These are phyloP conservation scores for Paramisgurnus dabryanus DNA, from an alignment of 2,113 vertebrate species.

Conservation along the genomic window DNA sequence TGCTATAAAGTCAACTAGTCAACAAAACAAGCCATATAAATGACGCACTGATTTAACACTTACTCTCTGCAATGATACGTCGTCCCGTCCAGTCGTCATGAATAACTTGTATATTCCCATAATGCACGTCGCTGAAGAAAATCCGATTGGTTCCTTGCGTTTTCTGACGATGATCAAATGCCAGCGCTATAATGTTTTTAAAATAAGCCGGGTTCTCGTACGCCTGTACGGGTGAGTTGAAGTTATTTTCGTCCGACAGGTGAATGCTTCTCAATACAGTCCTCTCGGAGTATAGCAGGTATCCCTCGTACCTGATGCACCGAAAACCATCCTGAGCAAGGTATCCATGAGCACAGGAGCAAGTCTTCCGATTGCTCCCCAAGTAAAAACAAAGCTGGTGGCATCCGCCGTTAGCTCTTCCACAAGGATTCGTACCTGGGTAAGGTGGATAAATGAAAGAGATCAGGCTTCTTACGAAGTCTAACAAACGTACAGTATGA, in stretches of 20 bases:
- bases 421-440: slow-evolving; percentile 82
- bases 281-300: slow-evolving; percentile 85
- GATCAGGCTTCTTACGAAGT: neutral
- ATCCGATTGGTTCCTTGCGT: slow-evolving; percentile 78
- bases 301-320: slow-evolving; percentile 80
- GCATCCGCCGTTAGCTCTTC: slow-evolving; percentile 81
- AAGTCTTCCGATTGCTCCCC: slow-evolving; percentile 70
- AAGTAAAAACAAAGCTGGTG: slow-evolving; percentile 85
- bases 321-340: slow-evolving; percentile 76
- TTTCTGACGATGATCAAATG: slow-evolving; percentile 80
- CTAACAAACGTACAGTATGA: neutral
- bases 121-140: slow-evolving; percentile 87
- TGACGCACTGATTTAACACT: slow-evolving; percentile 54
- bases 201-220: slow-evolving; percentile 84
- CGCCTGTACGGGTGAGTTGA: slow-evolving; percentile 79
- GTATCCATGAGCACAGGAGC: slow-evolving; percentile 83
- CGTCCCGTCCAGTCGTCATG: slow-evolving; percentile 84
- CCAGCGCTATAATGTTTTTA: slow-evolving; percentile 83
- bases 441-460: slow-evolving; percentile 10
- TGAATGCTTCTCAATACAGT: slow-evolving; percentile 83
- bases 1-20: neutral
- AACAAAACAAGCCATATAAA: neutral
- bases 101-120: slow-evolving; percentile 86
- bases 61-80: slow-evolving; percentile 81
- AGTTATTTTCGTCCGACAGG: slow-evolving; percentile 81